Evolutionary conservation across 1,140 invertebrate genomes (phyloP).

Genomic region (Nephotettix cincticeps): DNA sequence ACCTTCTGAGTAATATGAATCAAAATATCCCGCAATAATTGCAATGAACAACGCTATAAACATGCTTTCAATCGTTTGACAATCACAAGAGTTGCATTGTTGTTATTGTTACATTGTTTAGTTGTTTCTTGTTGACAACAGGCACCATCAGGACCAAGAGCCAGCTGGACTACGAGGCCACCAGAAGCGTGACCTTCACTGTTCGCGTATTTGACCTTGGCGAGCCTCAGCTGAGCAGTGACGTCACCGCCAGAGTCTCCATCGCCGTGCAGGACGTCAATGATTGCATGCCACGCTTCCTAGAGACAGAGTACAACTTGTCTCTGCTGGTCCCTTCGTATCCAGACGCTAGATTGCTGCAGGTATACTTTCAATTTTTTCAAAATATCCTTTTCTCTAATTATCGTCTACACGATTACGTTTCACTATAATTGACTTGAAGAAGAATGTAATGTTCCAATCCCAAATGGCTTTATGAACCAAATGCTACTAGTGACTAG

Average conservation of each 20-base stretch:
- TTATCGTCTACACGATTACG: background rate
- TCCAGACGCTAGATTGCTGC: slow-evolving; percentile 65
- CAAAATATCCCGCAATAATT: too few relatives aligned
- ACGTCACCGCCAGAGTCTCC: slow-evolving; percentile 66
- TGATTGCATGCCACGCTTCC: slow-evolving; percentile 80
- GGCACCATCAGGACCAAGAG: slow-evolving; percentile 77
- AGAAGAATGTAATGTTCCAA: background rate
- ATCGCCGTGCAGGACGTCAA: slow-evolving; percentile 82
- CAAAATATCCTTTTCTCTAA: too few relatives aligned
- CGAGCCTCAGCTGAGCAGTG: slow-evolving; percentile 74
- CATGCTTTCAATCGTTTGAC: too few relatives aligned
- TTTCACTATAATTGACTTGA: background rate
- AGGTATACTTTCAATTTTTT: slow-evolving; percentile 42
- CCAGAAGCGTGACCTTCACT: slow-evolving; percentile 68
- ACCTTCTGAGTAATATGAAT: too few relatives aligned
- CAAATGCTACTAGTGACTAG: too few relatives aligned
- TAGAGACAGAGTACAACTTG: slow-evolving; percentile 66
- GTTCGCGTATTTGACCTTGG: slow-evolving; percentile 87
- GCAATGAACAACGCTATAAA: too few relatives aligned
- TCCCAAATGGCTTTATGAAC: too few relatives aligned
- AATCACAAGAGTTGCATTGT: too few relatives aligned
- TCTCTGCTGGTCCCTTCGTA: slow-evolving; percentile 80
- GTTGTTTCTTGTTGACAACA: slow-evolving; percentile 25
- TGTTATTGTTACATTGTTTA: background rate
- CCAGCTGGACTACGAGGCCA: slow-evolving; percentile 78